phyloP scores from a whole-genome alignment of 1,140 invertebrate genomes.

The Ridgeia piscesae region DNA sequence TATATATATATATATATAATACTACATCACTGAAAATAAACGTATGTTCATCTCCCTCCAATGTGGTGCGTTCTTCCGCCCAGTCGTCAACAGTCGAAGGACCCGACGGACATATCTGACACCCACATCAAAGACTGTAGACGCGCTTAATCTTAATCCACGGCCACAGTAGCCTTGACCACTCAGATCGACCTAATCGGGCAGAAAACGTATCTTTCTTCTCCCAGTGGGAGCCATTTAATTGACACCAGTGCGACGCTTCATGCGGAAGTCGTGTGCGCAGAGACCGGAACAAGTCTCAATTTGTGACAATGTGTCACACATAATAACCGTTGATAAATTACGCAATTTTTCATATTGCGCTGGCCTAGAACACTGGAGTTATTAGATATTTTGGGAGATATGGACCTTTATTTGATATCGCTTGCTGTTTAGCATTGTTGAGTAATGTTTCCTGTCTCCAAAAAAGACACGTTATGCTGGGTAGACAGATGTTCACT shows the following conservation, averaged over 20 bases:
- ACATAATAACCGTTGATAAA: neutral
- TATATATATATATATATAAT: too few relatives aligned
- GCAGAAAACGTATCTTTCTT: neutral
- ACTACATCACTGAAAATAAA: neutral
- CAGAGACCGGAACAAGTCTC: neutral
- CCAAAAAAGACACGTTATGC: neutral
- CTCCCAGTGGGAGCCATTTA: neutral
- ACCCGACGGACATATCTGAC: neutral
- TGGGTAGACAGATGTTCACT: too few relatives aligned
- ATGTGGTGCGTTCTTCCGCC: neutral
- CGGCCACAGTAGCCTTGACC: neutral
- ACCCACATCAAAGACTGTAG: neutral
- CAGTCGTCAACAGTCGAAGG: neutral
- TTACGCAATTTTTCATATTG: neutral
- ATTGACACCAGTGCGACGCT: neutral
- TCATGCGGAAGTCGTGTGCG: neutral
- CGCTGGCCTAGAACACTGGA: neutral
- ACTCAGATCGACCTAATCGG: neutral
- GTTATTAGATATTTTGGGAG: neutral
- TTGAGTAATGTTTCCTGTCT: neutral
- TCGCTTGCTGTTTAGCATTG: too few relatives aligned
- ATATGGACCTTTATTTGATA: neutral
- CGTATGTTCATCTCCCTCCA: neutral
- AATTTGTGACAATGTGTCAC: neutral
- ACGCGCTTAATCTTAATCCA: neutral